Base-by-base conservation (phyloP, 2,113 vertebrate genomes). In the Myrmecobius fasciatus region DNA sequence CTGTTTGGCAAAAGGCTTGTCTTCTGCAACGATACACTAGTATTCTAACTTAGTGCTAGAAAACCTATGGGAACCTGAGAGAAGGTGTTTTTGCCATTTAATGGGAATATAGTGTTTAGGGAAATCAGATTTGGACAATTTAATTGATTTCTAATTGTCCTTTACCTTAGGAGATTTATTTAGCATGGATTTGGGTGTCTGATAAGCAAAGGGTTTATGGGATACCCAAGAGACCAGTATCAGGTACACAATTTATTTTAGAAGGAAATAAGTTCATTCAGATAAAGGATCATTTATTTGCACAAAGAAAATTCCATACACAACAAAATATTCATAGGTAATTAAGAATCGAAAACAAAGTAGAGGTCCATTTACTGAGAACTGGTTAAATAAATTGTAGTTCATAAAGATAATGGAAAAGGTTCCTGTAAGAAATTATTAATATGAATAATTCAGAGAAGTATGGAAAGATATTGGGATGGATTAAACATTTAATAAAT, bases 71-170 rank as follows among this genome's bases (percentile, higher is more conserved):
- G 93, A 94, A 96, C 17, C 17, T 17, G 67, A 89, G 89, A 9
- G 3, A 75, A 46, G 89, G 43, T 36, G 60, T 92, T 94, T 93
- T 95, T 67, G 43, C 31, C 89, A 95, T 97, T 96, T 90, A 54
- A 0, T 0, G 49, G 67, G 60, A 54, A 93, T 53, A 31, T 0
- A 43, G 26, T 53, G 46, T 91, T 93, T 56, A 25, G 67, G 31
- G 25, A 53, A 56, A 46, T 91, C 43, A 5, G 67, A 83, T 93
- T 89, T 93, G 47, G 89, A 24, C 51, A 94, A 17, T 43, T 94
- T 96, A 47, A 60, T n/a, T 90, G 91, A 95, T 52, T 25, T 75
- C 92, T 51, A 94, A 47, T 88, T 94, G 3, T 90, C 14, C 90
- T 31, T 43, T 60, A 53, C 67, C 17, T 83, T 83, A 43, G 14